Base-by-base conservation (phyloP, 92 coral and sea anemone genomes). In the Heliopora coerulea region DNA sequence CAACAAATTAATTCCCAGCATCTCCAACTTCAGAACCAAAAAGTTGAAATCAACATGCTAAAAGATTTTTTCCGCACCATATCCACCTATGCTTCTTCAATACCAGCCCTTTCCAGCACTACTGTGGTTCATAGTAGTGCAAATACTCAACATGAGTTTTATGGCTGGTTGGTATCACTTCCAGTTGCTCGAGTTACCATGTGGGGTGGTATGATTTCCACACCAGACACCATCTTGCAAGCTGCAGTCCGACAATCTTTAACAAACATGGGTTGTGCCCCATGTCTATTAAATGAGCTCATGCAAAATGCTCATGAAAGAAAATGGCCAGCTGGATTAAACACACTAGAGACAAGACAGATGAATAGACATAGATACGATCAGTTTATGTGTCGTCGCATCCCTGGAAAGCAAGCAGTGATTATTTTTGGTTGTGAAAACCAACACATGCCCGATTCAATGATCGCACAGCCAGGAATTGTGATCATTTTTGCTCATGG, bases 401-500 rank as follows among this genome's bases (percentile, higher is more conserved):
- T 91, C 24, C 96, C 96, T 20, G 97, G 97, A 17, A 91, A 89
- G 72, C 97, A 91, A 66, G 97, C 97, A 12, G 97, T 91, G 27
- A 87, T 91, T 42, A 86, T 91, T 15, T 88, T 91, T 88, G 86
- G 90, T 9, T 91, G 97, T 79, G 97, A 91, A 62, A 91, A 91
- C 73, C 91, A 89, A 77, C 97, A 91, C 62, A 91, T 91, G 97
- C 96, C 96, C 19, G 97, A 89, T 75, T 84, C 90, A 3, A 86
- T 91, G 89, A 88, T 95, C 18, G 64, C 89, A 39, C 96, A 91
- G 4, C 97, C 97, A 60, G 97, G 97, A 7, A 72, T 91, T 34
- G 89, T 91, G 19, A 91, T 91, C 89, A 89, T 91, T 21, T 91
- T 91, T 86, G 97, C 97, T n/a, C 97, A 91, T 84, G 97, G 97